Percentiles rank a stretch among this genome's conserved stretches.
Conservation (phyloP, 2,113 vertebrate species). For the Chamaetylas fuelleborni region DNA sequence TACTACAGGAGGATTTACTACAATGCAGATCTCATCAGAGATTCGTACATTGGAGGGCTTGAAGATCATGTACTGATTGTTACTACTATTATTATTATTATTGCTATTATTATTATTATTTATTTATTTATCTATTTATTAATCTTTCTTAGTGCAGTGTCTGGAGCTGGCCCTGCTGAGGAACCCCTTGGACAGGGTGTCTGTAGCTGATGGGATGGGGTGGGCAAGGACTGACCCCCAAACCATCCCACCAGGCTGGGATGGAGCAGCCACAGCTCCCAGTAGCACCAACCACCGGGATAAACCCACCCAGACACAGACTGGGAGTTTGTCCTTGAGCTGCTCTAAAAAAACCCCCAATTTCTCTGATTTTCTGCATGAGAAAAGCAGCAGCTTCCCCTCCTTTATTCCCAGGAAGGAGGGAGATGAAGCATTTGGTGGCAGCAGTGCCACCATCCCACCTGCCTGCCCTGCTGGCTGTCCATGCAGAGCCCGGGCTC, state of each 20-base stretch:
- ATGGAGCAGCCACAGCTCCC: not conserved
- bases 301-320: not conserved
- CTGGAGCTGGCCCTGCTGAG: not conserved
- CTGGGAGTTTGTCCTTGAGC: not conserved
- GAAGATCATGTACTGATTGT: not conserved
- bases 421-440: not conserved
- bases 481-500: not conserved
- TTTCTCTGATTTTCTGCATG: not conserved
- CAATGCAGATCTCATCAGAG: not conserved
- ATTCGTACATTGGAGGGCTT: not conserved
- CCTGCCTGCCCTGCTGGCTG: not conserved
- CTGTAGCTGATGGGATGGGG: not conserved
- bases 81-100: not conserved
- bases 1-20: slow-evolving; percentile 14
- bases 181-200: not conserved
- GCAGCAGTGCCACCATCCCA: not conserved
- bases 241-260: not conserved
- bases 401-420: not conserved
- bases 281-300: not conserved
- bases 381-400: not conserved
- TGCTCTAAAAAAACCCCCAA: not conserved
- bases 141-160: not conserved
- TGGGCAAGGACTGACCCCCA: not conserved
- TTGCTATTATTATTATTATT: not conserved
- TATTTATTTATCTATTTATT: not conserved